phyloP scores from a whole-genome alignment of 2,888 invertebrate genomes.

The Drosophila subsilvestris region DNA sequence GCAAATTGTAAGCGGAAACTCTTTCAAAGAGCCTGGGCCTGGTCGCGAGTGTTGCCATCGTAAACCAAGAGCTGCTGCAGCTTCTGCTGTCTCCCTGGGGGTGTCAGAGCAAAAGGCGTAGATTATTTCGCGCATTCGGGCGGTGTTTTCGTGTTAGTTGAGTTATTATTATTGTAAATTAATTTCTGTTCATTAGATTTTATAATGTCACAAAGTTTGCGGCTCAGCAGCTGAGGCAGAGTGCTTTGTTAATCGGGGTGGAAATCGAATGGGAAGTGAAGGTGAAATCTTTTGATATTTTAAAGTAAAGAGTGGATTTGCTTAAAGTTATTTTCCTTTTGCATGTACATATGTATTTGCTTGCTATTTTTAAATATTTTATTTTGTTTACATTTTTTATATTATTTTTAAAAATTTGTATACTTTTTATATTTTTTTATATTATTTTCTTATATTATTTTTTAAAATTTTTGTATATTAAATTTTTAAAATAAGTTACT shows the following conservation, averaged over 20 bases:
- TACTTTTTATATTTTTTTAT: too few species aligned
- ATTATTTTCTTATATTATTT: too few species aligned
- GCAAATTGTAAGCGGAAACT: slow-evolving; percentile 84
- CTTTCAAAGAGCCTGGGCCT: slow-evolving; percentile 67
- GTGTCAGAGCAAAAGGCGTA: slow-evolving; percentile 9
- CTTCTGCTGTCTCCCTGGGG: slow-evolving; percentile 16
- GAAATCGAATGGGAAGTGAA: neutral
- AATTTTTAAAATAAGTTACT: too few species aligned
- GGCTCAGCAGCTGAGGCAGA: slow-evolving; percentile 51
- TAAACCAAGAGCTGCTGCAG: slow-evolving; percentile 35
- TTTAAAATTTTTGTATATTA: too few species aligned
- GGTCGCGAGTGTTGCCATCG: slow-evolving; percentile 48
- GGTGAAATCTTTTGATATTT: neutral
- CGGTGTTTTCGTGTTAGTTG: slow-evolving; percentile 69
- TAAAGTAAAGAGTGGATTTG: neutral
- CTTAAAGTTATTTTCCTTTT: too few species aligned
- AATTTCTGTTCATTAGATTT: slow-evolving; percentile 82
- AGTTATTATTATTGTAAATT: slow-evolving; percentile 83
- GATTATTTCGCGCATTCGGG: slow-evolving; percentile 20
- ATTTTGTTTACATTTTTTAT: too few species aligned
- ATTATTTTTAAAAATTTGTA: too few species aligned
- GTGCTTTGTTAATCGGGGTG: slow-evolving; percentile 9
- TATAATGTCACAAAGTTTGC: slow-evolving; percentile 71
- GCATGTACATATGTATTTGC: too few species aligned
- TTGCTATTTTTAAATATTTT: too few species aligned